phyloP scores from a whole-genome alignment of 2,888 invertebrate species.

The Drosophila mimetica region DNA sequence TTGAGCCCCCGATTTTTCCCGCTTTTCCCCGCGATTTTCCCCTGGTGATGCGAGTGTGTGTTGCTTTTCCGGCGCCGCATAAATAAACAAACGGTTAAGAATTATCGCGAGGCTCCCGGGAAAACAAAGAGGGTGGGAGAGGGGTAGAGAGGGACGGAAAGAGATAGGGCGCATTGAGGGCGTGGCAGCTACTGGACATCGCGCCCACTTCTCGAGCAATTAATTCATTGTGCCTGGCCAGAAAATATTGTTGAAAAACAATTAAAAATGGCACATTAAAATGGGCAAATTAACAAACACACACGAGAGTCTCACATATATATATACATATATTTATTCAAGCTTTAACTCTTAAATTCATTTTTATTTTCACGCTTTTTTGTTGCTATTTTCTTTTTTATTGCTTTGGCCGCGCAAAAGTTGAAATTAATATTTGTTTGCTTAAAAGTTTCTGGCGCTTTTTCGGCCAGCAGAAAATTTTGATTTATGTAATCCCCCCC shows the following conservation, averaged over 20 bases:
- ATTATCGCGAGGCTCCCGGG: conserved; percentile 62
- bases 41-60: conserved; percentile 6
- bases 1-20: conserved; percentile 18
- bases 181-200: conserved; percentile 16
- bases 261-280: conserved; percentile 71
- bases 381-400: conserved; percentile 19
- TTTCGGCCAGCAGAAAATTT: conserved; percentile 59
- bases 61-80: conserved; percentile 68
- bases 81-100: conserved; percentile 78
- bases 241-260: conserved; percentile 70
- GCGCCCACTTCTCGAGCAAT: conserved; percentile 51
- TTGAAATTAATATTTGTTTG: conserved; percentile 78
- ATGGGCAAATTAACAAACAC: conserved; percentile 28
- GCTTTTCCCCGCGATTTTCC: conserved; percentile 9
- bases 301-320: background rate
- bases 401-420: conserved; percentile 57
- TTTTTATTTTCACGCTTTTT: conserved; percentile 1
- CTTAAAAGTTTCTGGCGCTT: conserved; percentile 57
- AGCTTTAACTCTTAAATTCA: conserved; percentile 26
- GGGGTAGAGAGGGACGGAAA: background rate
- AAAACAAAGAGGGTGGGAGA: background rate
- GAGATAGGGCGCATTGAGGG: conserved; percentile 2
- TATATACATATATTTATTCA: background rate
- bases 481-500: conserved; percentile 70
- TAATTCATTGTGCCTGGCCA: conserved; percentile 52